Conservation (phyloP, 2,797 vertebrate species). For the Chelon auratus region DNA sequence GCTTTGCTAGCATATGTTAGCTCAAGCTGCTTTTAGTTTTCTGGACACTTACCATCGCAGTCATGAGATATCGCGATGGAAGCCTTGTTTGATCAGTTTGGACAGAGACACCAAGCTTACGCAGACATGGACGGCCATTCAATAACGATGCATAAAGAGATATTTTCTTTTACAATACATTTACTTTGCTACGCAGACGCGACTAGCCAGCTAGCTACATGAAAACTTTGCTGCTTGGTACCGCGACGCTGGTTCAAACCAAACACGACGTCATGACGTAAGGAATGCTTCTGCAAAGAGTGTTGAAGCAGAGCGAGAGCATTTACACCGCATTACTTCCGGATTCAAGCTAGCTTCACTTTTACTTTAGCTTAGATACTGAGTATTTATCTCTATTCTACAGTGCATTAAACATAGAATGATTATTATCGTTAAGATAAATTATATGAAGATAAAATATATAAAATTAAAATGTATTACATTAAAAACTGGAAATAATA, state of each 20-base stretch:
- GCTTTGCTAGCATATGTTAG: constrained; percentile 35
- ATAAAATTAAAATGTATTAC: too few species aligned
- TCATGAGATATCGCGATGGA: constrained; percentile 42
- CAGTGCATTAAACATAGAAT: too few species aligned
- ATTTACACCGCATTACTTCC: neutral
- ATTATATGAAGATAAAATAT: too few species aligned
- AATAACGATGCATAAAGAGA: neutral
- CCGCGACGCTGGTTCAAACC: constrained; percentile 74
- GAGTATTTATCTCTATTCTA: neutral
- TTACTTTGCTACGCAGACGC: neutral
- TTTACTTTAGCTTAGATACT: neutral
- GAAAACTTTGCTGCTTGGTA: constrained; percentile 14
- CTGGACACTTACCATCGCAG: constrained; percentile 71
- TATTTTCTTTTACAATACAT: neutral
- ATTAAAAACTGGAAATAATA: too few species aligned
- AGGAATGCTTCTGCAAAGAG: constrained; percentile 8
- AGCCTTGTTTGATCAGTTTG: constrained; percentile 10
- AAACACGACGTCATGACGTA: constrained; percentile 68
- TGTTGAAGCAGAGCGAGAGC: constrained; percentile 4
- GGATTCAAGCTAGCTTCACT: neutral
- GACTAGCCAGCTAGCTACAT: neutral
- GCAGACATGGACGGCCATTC: constrained; percentile 15
- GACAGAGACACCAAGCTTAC: neutral
- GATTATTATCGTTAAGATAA: too few species aligned
- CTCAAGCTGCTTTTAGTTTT: neutral